A percentile compares a stretch with the other conserved stretches of the same genome.
Conservation (phyloP, 2,113 vertebrate species). For the Apus apus region DNA sequence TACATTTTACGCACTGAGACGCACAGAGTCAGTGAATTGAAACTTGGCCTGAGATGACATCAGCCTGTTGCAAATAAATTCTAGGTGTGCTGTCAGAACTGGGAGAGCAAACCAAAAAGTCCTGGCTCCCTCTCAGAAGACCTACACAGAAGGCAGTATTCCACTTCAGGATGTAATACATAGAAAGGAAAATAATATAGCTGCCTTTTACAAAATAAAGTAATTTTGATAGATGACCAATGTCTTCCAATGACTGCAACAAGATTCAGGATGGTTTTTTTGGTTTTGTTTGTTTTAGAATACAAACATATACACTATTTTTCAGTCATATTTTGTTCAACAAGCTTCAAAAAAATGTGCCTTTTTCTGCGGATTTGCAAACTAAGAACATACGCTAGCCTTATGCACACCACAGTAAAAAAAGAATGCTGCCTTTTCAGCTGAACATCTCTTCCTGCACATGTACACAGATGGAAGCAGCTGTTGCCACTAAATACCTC, state of each 20-base stretch:
- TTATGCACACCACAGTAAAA: not conserved
- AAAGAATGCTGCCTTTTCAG: not conserved
- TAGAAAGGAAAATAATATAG: not conserved
- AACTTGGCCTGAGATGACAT: not conserved
- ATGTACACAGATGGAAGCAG: slow-evolving; percentile 7
- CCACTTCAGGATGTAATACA: not conserved
- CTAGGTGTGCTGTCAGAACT: not conserved
- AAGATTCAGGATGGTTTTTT: not conserved
- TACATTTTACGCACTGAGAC: not conserved
- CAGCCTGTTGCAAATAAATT: not conserved
- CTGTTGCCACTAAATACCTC: not conserved
- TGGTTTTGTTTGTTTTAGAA: not conserved
- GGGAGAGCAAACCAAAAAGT: not conserved
- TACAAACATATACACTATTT: not conserved
- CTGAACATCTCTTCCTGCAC: slow-evolving; percentile 1
- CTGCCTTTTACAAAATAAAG: not conserved
- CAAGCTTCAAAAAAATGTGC: not conserved
- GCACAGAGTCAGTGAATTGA: not conserved
- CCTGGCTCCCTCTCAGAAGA: not conserved
- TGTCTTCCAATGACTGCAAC: not conserved
- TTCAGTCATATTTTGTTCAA: not conserved
- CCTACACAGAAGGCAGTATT: not conserved
- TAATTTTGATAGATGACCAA: not conserved
- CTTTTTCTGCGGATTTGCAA: not conserved
- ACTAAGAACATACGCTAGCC: not conserved